These are phyloP conservation scores for Epiblema foenella DNA, from an alignment of 2,888 invertebrate species.

Conservation along the genomic window DNA sequence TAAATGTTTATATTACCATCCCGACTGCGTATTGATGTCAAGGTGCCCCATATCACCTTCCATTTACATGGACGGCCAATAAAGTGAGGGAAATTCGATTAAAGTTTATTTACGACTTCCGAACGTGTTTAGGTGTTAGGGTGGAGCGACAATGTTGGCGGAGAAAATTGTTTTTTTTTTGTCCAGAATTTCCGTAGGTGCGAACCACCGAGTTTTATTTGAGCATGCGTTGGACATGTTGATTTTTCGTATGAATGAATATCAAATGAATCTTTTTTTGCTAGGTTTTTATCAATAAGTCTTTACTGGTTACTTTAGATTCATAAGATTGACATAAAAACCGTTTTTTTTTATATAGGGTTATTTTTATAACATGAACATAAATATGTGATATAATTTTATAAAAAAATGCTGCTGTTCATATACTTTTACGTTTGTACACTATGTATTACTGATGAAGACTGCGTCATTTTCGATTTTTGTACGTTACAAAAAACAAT, in stretches of 20 bases:
- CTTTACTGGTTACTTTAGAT: neutral
- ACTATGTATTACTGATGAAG: neutral
- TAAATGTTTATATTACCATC: slow-evolving; percentile 31
- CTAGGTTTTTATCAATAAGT: neutral
- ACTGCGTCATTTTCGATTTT: neutral
- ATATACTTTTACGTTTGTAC: neutral
- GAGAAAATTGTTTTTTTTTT: slow-evolving; percentile 26
- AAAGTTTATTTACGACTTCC: slow-evolving; percentile 42
- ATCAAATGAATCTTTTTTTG: neutral
- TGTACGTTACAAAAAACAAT: neutral
- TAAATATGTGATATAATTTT: neutral
- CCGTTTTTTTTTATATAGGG: too few relatives aligned
- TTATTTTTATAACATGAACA: too few relatives aligned
- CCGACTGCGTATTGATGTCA: slow-evolving; percentile 25
- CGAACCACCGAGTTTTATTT: slow-evolving; percentile 16
- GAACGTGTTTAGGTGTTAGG: slow-evolving; percentile 37
- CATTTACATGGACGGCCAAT: slow-evolving; percentile 42
- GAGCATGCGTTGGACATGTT: slow-evolving; percentile 2
- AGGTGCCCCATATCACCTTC: slow-evolving; percentile 37
- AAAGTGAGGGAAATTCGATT: slow-evolving; percentile 42
- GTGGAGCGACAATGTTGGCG: slow-evolving; percentile 19
- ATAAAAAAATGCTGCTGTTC: neutral
- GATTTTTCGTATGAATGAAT: slow-evolving; percentile 9
- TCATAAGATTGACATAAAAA: too few relatives aligned
- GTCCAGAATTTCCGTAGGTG: slow-evolving; percentile 6